Base-by-base conservation (phyloP, 2,888 invertebrate species). In the Diloba caeruleocephala region DNA sequence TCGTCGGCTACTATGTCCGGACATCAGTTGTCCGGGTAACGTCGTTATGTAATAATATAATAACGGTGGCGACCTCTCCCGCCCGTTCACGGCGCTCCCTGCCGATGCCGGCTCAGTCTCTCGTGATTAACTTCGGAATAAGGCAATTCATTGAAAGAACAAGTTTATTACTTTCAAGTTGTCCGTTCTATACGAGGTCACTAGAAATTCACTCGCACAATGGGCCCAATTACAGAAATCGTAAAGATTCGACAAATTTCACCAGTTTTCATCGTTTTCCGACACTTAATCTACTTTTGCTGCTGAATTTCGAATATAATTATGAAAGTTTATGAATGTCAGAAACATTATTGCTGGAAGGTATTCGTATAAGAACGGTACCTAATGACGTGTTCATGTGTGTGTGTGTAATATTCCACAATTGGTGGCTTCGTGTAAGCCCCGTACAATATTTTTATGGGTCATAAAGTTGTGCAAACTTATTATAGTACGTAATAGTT, bases 141-240 rank as follows among this genome's bases (percentile, higher is more conserved):
- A 85, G 78, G 81, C 84, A 83, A 88, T 89, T 87, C 84, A 85
- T 84, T 79, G 80, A 82, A 85, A 82, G 84, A 84, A 87, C 87
- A 88, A 89, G 83, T 89, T 89, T 87, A 88, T 88, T 87, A 85
- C 87, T 85, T 83, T 83, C 81, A 84, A 86, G 78, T 87, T 85
- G 71, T 75, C 70, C 74, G 71, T 69, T 82, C 79, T 83, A 84
- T 78, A 74, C 74, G 78, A 76, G 82, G 81, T 81, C 83, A 77
- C 71, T 74, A 63, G 71, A 78, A 84, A 81, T 81, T 80, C 76
- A 78, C 68, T 70, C 68, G 74, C 70, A 88, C 85, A 89, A 89
- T 87, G 81, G 81, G 68, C 63, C 83, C 88, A 88, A 88, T 90
- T 87, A 87, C 80, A 76, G 84, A 82, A 82, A 81, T 82, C 81